Conservation (phyloP, 1,140 invertebrate genomes). For the Cydia amplana region DNA sequence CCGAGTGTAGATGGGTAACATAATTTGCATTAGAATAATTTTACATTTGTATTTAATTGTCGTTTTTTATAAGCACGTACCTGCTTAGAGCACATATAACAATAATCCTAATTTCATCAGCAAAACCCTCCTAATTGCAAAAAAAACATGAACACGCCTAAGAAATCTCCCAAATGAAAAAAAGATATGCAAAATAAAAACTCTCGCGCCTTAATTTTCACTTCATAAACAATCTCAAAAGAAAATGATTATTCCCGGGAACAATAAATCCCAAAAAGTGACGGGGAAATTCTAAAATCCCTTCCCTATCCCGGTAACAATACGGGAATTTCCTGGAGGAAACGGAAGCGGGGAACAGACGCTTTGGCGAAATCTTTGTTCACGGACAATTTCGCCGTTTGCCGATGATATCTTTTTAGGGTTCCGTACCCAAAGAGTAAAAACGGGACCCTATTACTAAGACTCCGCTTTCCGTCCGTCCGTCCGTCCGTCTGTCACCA, state of each 20-base stretch:
- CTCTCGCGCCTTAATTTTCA: slow-evolving; percentile 9
- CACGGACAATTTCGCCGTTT: slow-evolving; percentile 24
- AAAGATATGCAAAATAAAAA: slow-evolving; percentile 22
- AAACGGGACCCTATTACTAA: no score
- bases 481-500: no score
- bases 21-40: no score
- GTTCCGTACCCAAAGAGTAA: no score
- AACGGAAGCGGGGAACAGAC: slow-evolving; percentile 20
- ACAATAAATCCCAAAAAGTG: slow-evolving; percentile 21
- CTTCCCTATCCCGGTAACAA: slow-evolving; percentile 25
- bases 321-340: slow-evolving; percentile 15
- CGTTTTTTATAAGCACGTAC: no score
- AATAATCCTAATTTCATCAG: neutral
- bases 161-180: neutral
- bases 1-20: no score
- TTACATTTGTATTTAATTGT: no score
- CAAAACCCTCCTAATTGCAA: neutral
- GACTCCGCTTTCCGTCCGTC: no score
- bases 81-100: no score
- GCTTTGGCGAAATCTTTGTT: slow-evolving; percentile 12
- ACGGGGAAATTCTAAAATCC: slow-evolving; percentile 14
- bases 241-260: slow-evolving; percentile 15
- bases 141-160: neutral
- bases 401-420: slow-evolving; percentile 15
- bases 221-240: slow-evolving; percentile 24